Evolutionary conservation across 2,113 vertebrate genomes (phyloP), one percentile per base, ranked within the genome.

Genomic region (Anser brachyrhynchus): DNA sequence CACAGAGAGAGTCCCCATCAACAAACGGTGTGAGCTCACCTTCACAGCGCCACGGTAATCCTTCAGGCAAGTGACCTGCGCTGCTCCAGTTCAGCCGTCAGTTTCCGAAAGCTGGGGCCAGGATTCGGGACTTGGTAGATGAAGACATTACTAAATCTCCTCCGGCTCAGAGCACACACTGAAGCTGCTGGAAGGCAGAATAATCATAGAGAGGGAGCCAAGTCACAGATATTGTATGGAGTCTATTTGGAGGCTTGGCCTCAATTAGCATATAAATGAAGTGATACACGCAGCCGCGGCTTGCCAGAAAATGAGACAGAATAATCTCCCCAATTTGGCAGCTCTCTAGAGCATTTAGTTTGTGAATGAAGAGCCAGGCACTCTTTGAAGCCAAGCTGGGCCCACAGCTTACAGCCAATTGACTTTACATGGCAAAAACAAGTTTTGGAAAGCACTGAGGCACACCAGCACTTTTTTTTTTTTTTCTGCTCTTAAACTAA

Each of bases 221-320:
- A 95, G 78, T 71, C 84, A 85, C 74, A 58, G 86, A 80, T 44
- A 49, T 59, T 92, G 81, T 84, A 71, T 7, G 54, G 69, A 92
- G 88, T 46, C 89, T 87, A 22, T 84, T 82, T 72, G 91, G 83
- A 96, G 82, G 95, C 83, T 95, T 95, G 92, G 92, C 89, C 93
- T 93, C 77, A 41, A 96, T 96, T 95, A 95, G 54, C 93, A 95
- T 96, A 87, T 89, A 95, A 97, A 96, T 96, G 93, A 93, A 94
- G 93, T 9, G 84, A 75, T 93, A 81, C 82, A 84, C 2, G 41
- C 73, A 87, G 86, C n/a, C 5, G 0, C 31, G 83, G 90, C 81
- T 78, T 96, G 89, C 85, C 91, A 95, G 94, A 83, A 87, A 95
- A 73, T 0, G 23, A 92, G 89, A 82, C 89, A 59, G 74, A 94